Evolutionary conservation across 2,888 invertebrate species (phyloP).

Genomic region (Dendrolimus houi): DNA sequence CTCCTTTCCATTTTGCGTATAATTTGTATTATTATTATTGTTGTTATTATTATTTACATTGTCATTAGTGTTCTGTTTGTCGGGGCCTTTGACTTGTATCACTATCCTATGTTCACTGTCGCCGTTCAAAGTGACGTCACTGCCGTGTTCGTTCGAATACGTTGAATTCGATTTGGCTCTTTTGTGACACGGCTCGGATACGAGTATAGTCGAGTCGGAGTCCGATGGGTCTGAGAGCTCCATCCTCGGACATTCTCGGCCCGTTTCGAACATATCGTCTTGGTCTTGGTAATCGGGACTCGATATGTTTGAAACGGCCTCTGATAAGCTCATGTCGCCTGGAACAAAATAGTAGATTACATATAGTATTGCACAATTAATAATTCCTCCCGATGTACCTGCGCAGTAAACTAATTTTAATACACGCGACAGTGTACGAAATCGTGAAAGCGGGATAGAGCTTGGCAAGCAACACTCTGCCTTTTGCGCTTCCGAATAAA

Average conservation of each 20-base stretch:
- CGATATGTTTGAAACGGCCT: conserved; percentile 92
- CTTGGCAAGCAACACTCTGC: too few species aligned
- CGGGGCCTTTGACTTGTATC: conserved; percentile 80
- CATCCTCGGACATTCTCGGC: conserved; percentile 87
- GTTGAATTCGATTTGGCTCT: conserved; percentile 63
- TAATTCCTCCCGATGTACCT: neutral
- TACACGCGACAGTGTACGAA: too few species aligned
- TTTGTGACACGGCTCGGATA: conserved; percentile 84
- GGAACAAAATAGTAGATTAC: conserved; percentile 22
- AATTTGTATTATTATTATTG: conserved; percentile 60
- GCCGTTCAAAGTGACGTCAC: conserved; percentile 76
- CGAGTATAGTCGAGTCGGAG: conserved; percentile 91
- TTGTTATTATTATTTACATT: conserved; percentile 59
- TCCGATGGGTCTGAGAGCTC: conserved; percentile 92
- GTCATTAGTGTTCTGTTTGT: conserved; percentile 52
- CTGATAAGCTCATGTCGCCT: conserved; percentile 88
- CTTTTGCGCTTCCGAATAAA: too few species aligned
- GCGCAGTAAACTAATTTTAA: too few species aligned
- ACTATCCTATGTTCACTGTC: conserved; percentile 83
- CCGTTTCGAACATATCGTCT: conserved; percentile 87
- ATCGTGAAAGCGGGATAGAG: too few species aligned
- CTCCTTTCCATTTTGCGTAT: conserved; percentile 62
- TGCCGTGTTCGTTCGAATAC: conserved; percentile 68
- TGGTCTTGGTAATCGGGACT: conserved; percentile 94
- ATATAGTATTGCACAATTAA: conserved; percentile 5